Percentiles rank a stretch among this genome's conserved stretches.
phyloP scores from a whole-genome alignment of 1,140 invertebrate genomes.

The Philopotamus ludificatus region DNA sequence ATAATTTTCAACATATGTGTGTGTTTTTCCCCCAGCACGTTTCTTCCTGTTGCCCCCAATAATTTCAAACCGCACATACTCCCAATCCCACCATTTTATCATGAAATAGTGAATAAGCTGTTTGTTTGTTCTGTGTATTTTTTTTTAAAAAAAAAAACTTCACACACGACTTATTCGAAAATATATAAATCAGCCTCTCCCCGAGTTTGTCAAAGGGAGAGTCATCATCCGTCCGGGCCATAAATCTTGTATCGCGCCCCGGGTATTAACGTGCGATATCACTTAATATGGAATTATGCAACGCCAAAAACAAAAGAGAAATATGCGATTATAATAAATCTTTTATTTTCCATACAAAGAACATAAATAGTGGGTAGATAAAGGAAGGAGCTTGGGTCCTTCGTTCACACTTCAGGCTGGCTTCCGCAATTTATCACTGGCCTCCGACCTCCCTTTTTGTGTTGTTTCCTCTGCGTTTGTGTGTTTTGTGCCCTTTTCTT shows the following conservation, averaged over 20 bases:
- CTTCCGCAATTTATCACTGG: slow-evolving; percentile 40
- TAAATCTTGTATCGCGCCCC: slow-evolving; percentile 36
- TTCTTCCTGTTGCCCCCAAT: too few species aligned
- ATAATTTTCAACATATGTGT: too few species aligned
- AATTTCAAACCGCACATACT: too few species aligned
- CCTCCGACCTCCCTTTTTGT: slow-evolving; percentile 27
- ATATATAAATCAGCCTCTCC: slow-evolving; percentile 33
- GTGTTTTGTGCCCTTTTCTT: slow-evolving; percentile 2
- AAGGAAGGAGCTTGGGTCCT: slow-evolving; percentile 24
- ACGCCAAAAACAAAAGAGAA: slow-evolving; percentile 39
- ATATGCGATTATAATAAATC: slow-evolving; percentile 40
- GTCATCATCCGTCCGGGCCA: slow-evolving; percentile 16
- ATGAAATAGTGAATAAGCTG: slow-evolving; percentile 9
- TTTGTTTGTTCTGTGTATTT: slow-evolving; percentile 15
- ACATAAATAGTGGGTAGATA: slow-evolving; percentile 35
- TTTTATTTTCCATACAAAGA: slow-evolving; percentile 41
- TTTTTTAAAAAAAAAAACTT: too few species aligned
- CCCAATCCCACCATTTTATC: too few species aligned
- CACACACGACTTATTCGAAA: slow-evolving; percentile 31
- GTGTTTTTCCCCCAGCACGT: too few species aligned
- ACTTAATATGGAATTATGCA: slow-evolving; percentile 43
- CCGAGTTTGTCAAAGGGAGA: not conserved
- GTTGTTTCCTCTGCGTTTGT: slow-evolving; percentile 19
- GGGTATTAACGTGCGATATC: slow-evolving; percentile 35
- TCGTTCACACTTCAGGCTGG: slow-evolving; percentile 38